Base-by-base conservation (phyloP, 2,888 invertebrate species). In the Cetonia aurata region DNA sequence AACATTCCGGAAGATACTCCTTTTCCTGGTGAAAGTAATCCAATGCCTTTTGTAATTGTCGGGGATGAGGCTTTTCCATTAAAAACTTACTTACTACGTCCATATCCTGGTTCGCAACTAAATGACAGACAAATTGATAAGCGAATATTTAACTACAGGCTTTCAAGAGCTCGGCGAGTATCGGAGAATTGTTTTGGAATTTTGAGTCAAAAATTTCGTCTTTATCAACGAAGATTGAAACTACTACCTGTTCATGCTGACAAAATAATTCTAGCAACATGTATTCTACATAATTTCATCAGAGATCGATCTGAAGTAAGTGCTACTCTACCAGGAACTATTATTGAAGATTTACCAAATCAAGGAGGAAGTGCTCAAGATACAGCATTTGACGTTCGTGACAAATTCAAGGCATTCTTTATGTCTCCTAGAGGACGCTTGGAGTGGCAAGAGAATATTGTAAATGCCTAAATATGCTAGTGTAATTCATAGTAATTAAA, bases 51-150 rank as follows among this genome's bases (percentile, higher is more conserved):
- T 70, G 77, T 79, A 17, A 70, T 79, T 44, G 73, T 80, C 10
- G 78, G 74, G 17, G 78, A 78, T 56, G 74, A 74, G 72, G 76
- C 76, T 42, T 79, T 78, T 72, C 74, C 77, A 19, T 50, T 75
- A n/a, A 75, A 74, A 71, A 70, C 62, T 4, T 70, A 78, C 56
- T 59, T 76, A 56, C 67, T 77, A 70, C 70, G 75, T 62, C 76
- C 77, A 52, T 77, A 75, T 74, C 73, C 77, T 56, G 25, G 17
- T 13, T 44, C 44, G 44, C 48, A 71, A 57, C n/a, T 33, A 17
- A 50, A 33, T 10, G 44, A 50, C 17, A 15, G 50, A 15, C 15
- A 50, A 50, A 4, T 50, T 19, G 17, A 50, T 15, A 50, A 50
- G 50, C 6, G 9, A 52, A 48, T 56, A 13, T 67, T 57, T 57